Conservation (phyloP, 2,797 vertebrate genomes). For the Rachycentron canadum region DNA sequence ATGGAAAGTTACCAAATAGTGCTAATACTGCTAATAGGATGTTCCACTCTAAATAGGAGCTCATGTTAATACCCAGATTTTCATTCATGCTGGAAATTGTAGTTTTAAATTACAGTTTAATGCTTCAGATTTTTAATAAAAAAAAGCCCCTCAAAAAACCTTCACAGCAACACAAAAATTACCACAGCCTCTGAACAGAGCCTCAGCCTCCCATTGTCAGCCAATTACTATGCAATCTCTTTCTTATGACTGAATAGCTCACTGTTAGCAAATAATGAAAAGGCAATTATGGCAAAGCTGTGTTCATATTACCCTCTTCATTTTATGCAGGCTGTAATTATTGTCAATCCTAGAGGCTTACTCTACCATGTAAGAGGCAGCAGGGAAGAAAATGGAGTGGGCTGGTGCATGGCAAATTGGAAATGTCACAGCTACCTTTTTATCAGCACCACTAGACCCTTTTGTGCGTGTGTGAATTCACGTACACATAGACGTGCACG, state of each 20-base stretch:
- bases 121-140: constrained; percentile 99
- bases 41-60: constrained; percentile 91
- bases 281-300: constrained; percentile 99
- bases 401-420: constrained; percentile 99
- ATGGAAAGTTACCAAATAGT: constrained; percentile 94
- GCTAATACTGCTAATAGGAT: constrained; percentile 93
- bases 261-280: constrained; percentile 99
- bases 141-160: constrained; percentile 87
- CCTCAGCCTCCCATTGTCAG: constrained; percentile 96
- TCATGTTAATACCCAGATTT: constrained; percentile 91
- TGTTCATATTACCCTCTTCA: constrained; percentile 98
- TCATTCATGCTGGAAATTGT: constrained; percentile 92
- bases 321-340: constrained; percentile 99
- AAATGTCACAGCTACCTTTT: constrained; percentile 99
- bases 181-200: constrained; percentile 94
- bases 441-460: constrained; percentile 93
- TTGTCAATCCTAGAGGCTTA: constrained; percentile 98
- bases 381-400: constrained; percentile 97
- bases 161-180: constrained; percentile 92
- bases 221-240: constrained; percentile 99
- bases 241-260: constrained; percentile 99
- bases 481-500: constrained; percentile 54
- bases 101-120: constrained; percentile 98
- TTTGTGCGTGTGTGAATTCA: constrained; percentile 75
- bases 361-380: constrained; percentile 98